Conservation (phyloP, 2,113 vertebrate species). For the Bufo bufo region DNA sequence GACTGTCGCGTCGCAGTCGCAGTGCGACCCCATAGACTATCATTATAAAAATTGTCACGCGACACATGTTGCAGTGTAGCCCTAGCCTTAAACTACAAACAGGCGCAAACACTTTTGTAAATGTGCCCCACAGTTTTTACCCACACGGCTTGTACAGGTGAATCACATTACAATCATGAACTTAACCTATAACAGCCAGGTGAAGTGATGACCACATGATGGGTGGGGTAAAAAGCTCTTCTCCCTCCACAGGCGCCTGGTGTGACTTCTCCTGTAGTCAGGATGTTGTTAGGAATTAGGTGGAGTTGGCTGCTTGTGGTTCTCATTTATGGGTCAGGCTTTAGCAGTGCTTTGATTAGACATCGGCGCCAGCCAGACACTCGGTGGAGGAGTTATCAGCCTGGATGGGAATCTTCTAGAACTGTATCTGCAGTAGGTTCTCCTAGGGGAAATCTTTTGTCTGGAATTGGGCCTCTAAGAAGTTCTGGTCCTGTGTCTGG, state of each 20-base stretch:
- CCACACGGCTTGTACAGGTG: too few species aligned
- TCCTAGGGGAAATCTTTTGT: not conserved
- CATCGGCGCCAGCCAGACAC: not conserved
- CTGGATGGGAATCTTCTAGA: not conserved
- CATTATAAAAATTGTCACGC: too few species aligned
- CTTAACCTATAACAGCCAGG: too few species aligned
- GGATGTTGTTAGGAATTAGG: not conserved
- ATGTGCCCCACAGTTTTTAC: too few species aligned
- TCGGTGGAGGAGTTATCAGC: not conserved
- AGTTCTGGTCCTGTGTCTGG: not conserved
- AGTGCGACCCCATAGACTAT: too few species aligned
- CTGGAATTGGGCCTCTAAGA: not conserved
- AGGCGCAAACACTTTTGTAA: too few species aligned
- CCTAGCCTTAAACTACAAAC: too few species aligned
- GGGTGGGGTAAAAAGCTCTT: constrained; percentile 4
- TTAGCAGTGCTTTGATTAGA: not conserved
- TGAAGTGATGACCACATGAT: not conserved
- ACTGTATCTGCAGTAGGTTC: not conserved
- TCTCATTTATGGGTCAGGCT: not conserved
- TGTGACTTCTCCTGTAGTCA: not conserved
- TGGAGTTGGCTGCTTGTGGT: not conserved
- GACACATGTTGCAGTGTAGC: too few species aligned
- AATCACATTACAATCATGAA: too few species aligned
- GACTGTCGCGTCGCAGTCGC: too few species aligned
- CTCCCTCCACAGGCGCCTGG: not conserved